Percentiles rank a stretch among this genome's conserved stretches.
Evolutionary conservation across 2,888 invertebrate species (phyloP).

Genomic region (Heliconius ethilla): DNA sequence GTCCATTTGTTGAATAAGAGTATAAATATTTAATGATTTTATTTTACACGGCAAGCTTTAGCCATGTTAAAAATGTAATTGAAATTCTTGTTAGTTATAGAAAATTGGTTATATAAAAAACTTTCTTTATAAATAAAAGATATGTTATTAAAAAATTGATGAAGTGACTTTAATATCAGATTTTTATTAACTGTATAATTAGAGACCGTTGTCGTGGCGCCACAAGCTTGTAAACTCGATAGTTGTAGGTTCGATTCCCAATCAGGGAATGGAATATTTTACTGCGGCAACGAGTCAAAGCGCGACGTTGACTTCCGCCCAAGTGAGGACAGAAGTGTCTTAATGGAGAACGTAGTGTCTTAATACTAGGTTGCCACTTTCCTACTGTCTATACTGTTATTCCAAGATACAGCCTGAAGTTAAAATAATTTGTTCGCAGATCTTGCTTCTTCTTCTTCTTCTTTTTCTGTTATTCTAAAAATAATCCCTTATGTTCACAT

Average conservation of each 20-base stretch:
- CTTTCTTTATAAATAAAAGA: not conserved
- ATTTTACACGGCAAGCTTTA: slow-evolving; percentile 16
- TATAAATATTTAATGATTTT: slow-evolving; percentile 24
- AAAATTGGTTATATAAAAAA: not conserved
- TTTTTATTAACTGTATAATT: not conserved
- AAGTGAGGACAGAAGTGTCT: no score
- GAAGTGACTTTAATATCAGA: not conserved
- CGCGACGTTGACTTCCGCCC: no score
- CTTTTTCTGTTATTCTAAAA: no score
- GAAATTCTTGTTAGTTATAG: slow-evolving; percentile 1
- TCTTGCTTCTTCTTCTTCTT: no score
- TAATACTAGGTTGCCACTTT: no score
- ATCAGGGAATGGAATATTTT: no score
- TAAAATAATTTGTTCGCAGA: no score
- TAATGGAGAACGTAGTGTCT: no score
- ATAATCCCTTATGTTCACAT: not conserved
- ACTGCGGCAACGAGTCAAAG: no score
- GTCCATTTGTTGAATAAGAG: slow-evolving; percentile 10
- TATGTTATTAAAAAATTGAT: not conserved
- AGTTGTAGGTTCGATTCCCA: no score
- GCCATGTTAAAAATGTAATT: slow-evolving; percentile 1
- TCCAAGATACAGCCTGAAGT: not conserved
- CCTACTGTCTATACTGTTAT: not conserved
- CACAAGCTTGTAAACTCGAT: no score
- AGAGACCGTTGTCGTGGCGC: no score